Evolutionary conservation across 2,113 vertebrate genomes (phyloP).

Genomic region (Hipposideros armiger): DNA sequence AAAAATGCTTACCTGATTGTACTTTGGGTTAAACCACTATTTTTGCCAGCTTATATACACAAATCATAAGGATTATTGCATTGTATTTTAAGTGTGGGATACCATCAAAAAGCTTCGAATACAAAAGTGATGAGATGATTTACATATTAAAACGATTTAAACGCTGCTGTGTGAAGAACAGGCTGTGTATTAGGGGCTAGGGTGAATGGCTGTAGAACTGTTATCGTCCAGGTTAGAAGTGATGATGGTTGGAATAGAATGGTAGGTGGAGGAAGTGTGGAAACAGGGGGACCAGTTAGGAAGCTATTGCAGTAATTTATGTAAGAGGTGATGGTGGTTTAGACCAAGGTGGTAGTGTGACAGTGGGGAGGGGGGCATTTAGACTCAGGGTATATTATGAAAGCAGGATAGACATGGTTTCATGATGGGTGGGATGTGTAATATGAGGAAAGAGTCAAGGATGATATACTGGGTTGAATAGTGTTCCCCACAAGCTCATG

Average conservation of each 20-base stretch:
- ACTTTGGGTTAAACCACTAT: neutral
- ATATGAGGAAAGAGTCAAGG: neutral
- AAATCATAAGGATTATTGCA: neutral
- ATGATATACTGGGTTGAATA: neutral
- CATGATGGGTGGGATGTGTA: neutral
- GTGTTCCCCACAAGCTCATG: neutral
- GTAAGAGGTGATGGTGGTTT: neutral
- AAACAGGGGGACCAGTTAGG: neutral
- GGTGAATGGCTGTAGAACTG: neutral
- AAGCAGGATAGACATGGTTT: neutral
- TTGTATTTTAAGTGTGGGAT: neutral
- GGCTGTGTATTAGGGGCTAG: neutral
- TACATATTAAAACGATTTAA: neutral
- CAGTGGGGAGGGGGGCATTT: neutral
- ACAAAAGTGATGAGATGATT: neutral
- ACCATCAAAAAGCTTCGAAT: neutral
- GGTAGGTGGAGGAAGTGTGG: neutral
- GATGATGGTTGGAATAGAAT: neutral
- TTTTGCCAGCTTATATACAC: neutral
- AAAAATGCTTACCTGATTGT: neutral
- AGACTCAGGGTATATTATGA: neutral
- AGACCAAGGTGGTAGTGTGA: neutral
- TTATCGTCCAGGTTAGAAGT: neutral
- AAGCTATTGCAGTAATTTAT: neutral
- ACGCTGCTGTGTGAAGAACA: neutral